Evolutionary conservation across 2,888 invertebrate species (phyloP), one percentile per base, ranked within the genome.

Genomic region (Lycophotia porphyrea): DNA sequence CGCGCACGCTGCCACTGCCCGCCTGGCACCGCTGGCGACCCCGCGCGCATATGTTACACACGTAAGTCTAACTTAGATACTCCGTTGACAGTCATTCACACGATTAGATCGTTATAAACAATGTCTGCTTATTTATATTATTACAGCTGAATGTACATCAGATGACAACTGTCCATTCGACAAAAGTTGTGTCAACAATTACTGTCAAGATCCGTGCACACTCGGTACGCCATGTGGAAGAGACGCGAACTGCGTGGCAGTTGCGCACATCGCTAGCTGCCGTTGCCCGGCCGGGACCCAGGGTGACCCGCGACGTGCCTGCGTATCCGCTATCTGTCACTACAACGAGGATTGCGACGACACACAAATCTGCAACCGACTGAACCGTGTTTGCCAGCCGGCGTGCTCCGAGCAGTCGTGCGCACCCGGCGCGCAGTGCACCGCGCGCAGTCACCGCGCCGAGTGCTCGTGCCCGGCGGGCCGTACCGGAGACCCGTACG

Each of bases 291-390:
- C 97, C 2, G 99, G 99, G 63, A 98, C 98, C 9, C 98, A 98
- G 94, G 99, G 99, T 61, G 98, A 98, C 93, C 98, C 98, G 4
- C 97, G 97, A 80, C 96, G 98, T 7, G 98, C 98, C 34, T 99
- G 99, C 91, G 98, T 99, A 76, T 97, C 98, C 3, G 98, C 98
- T 15, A 97, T 98, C 61, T 99, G 99, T 87, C 98, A 98, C 89
- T 98, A 98, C 93, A 98, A 99, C 90, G 98, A 98, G 89, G 99
- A 99, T 90, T 99, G 99, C 88, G 98, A 98, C 49, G 98, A 98
- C 88, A 97, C 98, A 83, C 98, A 99, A 93, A 97, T 98, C 52
- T 99, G 99, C 92, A 98, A 98, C 90, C 97, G 98, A 78, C 95
- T 98, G 24, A 99, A 98, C 91, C 97, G 98, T 85, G 97, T 98